Evolutionary conservation across 2,797 vertebrate genomes (phyloP).

Genomic region (Rhinogobio ventralis): DNA sequence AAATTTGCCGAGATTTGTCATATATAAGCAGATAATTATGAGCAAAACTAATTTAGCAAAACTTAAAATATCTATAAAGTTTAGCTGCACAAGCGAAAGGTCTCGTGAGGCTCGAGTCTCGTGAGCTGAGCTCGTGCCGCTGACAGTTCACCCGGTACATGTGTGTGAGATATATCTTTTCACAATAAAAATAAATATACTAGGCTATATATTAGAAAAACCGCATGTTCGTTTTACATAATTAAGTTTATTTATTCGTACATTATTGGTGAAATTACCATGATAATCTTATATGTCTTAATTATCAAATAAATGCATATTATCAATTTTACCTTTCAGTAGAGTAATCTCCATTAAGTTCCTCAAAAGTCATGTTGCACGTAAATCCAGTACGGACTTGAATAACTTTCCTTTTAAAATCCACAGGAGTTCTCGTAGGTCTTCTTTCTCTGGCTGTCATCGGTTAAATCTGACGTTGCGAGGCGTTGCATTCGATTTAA

Average conservation of each 20-base stretch:
- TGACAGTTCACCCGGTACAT: conserved; percentile 2
- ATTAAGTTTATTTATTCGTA: accelerated
- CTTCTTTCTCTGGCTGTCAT: conserved; percentile 7
- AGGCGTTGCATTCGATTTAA: not conserved
- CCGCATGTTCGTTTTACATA: not conserved
- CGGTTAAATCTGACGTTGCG: not conserved
- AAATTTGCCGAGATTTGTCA: not conserved
- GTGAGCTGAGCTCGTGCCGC: conserved; percentile 12
- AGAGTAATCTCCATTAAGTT: conserved; percentile 84
- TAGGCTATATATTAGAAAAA: not conserved
- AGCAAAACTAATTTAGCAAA: not conserved
- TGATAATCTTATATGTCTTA: not conserved
- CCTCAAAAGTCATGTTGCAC: conserved; percentile 92
- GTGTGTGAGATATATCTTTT: not conserved
- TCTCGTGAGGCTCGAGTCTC: conserved; percentile 11
- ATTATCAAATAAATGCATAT: not conserved
- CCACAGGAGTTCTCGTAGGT: not conserved
- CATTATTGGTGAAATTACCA: not conserved
- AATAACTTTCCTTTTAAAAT: not conserved
- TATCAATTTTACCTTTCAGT: conserved; percentile 75
- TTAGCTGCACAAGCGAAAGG: not conserved
- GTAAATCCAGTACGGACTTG: conserved; percentile 69
- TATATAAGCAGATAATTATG: not conserved
- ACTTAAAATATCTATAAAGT: not conserved
- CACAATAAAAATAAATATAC: not conserved